Evolutionary conservation across 2,888 invertebrate species (phyloP).

Genomic region (Poecilus cupreus): DNA sequence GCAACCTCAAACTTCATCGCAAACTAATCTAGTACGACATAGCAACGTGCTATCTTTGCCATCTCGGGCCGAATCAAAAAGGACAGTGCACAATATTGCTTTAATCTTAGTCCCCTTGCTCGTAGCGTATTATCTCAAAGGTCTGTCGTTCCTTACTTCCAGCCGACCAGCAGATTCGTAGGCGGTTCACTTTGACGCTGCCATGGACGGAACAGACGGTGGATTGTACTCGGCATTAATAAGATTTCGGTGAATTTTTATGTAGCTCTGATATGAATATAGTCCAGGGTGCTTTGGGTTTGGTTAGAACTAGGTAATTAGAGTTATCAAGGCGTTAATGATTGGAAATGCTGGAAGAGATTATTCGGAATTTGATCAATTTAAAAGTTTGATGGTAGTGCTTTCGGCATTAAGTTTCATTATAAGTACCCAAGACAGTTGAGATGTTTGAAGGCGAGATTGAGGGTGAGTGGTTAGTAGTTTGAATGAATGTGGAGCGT

Average conservation of each 20-base stretch:
- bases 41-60: background rate
- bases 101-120: constrained; percentile 67
- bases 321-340: no score
- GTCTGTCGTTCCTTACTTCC: constrained; percentile 65
- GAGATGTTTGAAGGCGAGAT: no score
- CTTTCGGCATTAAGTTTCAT: no score
- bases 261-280: constrained; percentile 53
- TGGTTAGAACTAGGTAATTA: background rate
- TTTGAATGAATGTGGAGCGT: no score
- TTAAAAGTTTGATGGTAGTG: no score
- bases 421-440: no score
- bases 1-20: constrained; percentile 43
- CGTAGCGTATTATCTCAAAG: constrained; percentile 67
- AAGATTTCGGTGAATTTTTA: constrained; percentile 64
- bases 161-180: constrained; percentile 63
- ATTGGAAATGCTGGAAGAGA: no score
- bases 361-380: no score
- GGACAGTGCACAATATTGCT: constrained; percentile 69
- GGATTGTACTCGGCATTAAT: constrained; percentile 64
- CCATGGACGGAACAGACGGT: constrained; percentile 59
- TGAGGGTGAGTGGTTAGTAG: no score
- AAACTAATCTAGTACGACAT: constrained; percentile 56
- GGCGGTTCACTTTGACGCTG: constrained; percentile 63
- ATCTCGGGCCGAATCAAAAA: constrained; percentile 61
- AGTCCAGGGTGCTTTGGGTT: background rate